phyloP scores from a whole-genome alignment of 2,888 invertebrate species.

The Caprella mutica region DNA sequence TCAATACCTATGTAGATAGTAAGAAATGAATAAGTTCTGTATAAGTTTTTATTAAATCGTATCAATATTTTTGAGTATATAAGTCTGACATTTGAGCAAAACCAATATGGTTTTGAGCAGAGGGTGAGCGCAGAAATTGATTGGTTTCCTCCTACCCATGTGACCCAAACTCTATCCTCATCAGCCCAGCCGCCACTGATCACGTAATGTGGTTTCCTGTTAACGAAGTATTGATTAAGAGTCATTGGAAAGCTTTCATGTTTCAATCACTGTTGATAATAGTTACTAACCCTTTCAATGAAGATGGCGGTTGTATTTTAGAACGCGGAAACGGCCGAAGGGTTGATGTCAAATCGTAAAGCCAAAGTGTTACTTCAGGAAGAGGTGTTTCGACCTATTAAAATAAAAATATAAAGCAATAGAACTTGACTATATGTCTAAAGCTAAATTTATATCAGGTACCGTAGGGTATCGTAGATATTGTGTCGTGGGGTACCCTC shows the following conservation, averaged over 20 bases:
- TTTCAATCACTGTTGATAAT: too few species aligned
- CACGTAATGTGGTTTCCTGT: constrained; percentile 74
- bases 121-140: constrained; percentile 73
- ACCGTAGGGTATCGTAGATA: constrained; percentile 24
- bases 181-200: constrained; percentile 83
- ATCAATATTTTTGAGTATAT: neutral
- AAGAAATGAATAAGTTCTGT: neutral
- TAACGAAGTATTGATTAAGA: too few species aligned
- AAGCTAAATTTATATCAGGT: neutral
- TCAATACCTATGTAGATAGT: constrained; percentile 16
- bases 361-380: constrained; percentile 24
- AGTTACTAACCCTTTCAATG: constrained; percentile 20
- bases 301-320: constrained; percentile 15
- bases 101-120: constrained; percentile 71
- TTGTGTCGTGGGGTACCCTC: constrained; percentile 62
- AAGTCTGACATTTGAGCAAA: constrained; percentile 72
- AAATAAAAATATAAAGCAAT: neutral
- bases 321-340: constrained; percentile 10
- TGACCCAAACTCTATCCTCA: constrained; percentile 69
- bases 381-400: constrained; percentile 27
- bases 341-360: constrained; percentile 17
- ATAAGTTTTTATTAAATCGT: neutral
- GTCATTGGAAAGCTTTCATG: too few species aligned
- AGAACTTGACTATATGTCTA: neutral
- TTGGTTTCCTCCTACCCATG: constrained; percentile 86